A percentile compares a stretch with the other conserved stretches of the same genome.
These are phyloP conservation scores for Agrochola litura DNA, from an alignment of 2,888 invertebrate genomes.

Conservation along the genomic window DNA sequence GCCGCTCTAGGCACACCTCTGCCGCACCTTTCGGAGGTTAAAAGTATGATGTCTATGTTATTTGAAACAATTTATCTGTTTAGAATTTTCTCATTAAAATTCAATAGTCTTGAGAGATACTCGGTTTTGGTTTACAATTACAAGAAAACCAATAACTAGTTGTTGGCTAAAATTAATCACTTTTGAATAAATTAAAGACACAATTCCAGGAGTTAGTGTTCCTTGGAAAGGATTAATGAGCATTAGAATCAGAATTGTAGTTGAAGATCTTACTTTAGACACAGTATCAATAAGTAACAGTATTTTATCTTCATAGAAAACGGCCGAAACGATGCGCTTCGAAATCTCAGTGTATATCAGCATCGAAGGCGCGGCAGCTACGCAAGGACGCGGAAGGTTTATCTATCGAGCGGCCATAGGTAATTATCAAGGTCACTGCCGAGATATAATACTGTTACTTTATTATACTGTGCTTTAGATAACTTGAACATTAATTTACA, in stretches of 20 bases:
- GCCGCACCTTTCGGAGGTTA: not conserved
- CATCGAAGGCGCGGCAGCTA: too few relatives aligned
- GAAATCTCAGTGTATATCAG: too few relatives aligned
- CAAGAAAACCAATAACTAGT: constrained; percentile 7
- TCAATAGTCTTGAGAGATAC: not conserved
- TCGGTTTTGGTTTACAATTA: not conserved
- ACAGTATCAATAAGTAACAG: too few relatives aligned
- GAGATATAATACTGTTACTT: too few relatives aligned
- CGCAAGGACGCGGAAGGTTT: too few relatives aligned
- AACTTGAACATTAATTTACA: not conserved
- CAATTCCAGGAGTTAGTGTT: constrained; percentile 6
- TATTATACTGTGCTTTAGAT: too few relatives aligned
- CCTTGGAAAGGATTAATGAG: constrained; percentile 31
- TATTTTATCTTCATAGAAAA: too few relatives aligned
- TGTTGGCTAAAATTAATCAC: constrained; percentile 27
- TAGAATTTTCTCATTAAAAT: constrained; percentile 21
- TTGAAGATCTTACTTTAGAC: constrained; percentile 1
- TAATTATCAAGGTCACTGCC: too few relatives aligned
- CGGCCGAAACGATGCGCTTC: too few relatives aligned
- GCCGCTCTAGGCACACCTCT: not conserved
- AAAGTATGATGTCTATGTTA: not conserved
- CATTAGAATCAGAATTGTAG: constrained; percentile 13
- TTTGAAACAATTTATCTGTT: not conserved
- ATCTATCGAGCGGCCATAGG: too few relatives aligned
- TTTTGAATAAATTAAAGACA: constrained; percentile 39